These are phyloP conservation scores for Papilio dardanus DNA, from an alignment of 1,140 invertebrate genomes.

Conservation along the genomic window DNA sequence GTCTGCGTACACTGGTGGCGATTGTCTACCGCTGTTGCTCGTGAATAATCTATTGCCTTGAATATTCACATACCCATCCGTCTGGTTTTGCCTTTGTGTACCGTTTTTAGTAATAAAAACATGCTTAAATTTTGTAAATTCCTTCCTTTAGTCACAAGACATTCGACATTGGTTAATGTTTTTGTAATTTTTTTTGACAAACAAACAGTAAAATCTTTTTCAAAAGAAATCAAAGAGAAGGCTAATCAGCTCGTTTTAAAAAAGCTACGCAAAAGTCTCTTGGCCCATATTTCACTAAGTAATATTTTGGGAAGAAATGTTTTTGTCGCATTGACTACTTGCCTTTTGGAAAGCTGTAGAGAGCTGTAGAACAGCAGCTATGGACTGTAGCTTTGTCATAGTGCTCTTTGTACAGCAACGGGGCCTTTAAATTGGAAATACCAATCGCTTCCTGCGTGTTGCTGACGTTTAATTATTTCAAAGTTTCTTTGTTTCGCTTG, in stretches of 20 bases:
- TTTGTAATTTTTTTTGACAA: background rate
- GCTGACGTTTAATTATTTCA: conserved; percentile 21
- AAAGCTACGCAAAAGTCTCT: background rate
- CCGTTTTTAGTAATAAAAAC: background rate
- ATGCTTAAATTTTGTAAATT: too few relatives aligned
- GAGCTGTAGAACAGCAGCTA: background rate
- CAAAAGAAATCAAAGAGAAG: too few relatives aligned
- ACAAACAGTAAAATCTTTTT: background rate
- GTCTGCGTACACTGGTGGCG: background rate
- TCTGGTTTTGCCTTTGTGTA: background rate
- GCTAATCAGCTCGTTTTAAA: background rate
- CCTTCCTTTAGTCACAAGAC: background rate
- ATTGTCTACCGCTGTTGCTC: background rate
- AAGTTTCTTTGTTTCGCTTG: conserved; percentile 17
- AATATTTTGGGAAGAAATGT: background rate
- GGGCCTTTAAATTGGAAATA: conserved; percentile 23
- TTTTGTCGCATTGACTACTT: conserved; percentile 1
- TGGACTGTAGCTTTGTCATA: background rate
- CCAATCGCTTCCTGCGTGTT: conserved; percentile 8
- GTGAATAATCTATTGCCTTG: background rate
- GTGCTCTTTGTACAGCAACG: background rate
- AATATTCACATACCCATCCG: conserved; percentile 4
- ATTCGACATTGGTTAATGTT: background rate
- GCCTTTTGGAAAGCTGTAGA: background rate
- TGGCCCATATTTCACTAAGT: background rate